Evolutionary conservation across 2,888 invertebrate species (phyloP).

Genomic region (Thymelicus sylvestris): DNA sequence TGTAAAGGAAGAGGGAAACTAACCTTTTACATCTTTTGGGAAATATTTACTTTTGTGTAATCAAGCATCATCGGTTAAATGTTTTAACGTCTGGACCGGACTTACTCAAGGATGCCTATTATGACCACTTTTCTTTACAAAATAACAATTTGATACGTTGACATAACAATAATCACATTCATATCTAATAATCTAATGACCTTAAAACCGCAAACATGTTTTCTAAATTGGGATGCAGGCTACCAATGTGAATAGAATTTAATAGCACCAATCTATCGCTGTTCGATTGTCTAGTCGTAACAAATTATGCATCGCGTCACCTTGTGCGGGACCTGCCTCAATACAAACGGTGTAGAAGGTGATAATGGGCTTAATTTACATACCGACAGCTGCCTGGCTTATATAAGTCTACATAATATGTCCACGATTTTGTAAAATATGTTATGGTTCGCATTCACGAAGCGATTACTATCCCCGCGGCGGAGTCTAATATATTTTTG

Average conservation of each 20-base stretch:
- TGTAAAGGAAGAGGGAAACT: too few species aligned
- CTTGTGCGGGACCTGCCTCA: slow-evolving; percentile 14
- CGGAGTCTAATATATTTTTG: too few species aligned
- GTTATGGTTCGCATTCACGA: too few species aligned
- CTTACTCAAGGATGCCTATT: too few species aligned
- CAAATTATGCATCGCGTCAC: slow-evolving; percentile 1
- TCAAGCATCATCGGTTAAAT: too few species aligned
- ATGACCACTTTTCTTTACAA: too few species aligned
- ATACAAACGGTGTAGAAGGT: slow-evolving; percentile 6
- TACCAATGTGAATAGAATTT: not conserved
- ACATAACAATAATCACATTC: too few species aligned
- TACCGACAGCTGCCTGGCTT: slow-evolving; percentile 8
- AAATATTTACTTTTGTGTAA: too few species aligned
- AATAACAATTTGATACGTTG: too few species aligned
- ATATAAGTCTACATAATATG: not conserved
- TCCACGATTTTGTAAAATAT: not conserved
- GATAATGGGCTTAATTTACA: slow-evolving; percentile 12
- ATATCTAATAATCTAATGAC: not conserved
- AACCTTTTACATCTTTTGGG: too few species aligned
- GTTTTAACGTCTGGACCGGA: too few species aligned
- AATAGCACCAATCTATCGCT: not conserved
- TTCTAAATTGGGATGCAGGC: not conserved
- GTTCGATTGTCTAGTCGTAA: not conserved
- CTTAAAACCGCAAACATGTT: not conserved
- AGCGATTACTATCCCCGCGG: too few species aligned